These are phyloP conservation scores for Apolygus lucorum DNA, from an alignment of 1,140 invertebrate genomes.

Conservation along the genomic window DNA sequence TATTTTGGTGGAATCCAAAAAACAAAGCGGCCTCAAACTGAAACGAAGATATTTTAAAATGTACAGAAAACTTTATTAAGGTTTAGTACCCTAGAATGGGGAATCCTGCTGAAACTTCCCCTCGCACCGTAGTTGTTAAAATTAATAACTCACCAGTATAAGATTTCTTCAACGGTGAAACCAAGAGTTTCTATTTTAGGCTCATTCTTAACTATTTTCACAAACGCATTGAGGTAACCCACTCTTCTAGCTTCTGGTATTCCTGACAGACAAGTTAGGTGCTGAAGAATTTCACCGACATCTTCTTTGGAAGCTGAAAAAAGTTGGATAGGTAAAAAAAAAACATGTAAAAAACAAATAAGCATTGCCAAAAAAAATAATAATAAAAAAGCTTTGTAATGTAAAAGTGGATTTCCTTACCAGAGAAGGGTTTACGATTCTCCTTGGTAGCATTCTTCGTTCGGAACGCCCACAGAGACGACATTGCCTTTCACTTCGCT, in stretches of 20 bases:
- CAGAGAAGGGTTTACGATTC: background rate
- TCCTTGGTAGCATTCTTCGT: background rate
- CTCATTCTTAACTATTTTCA: slow-evolving; percentile 62
- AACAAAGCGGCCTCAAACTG: slow-evolving; percentile 72
- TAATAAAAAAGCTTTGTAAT: background rate
- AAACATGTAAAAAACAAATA: background rate
- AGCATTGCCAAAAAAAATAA: background rate
- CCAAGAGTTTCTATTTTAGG: slow-evolving; percentile 50
- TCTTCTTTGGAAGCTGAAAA: slow-evolving; percentile 11
- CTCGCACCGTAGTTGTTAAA: background rate
- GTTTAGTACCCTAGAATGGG: slow-evolving; percentile 26
- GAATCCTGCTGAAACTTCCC: too few relatives aligned
- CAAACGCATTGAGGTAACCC: slow-evolving; percentile 72
- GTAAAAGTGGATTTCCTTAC: slow-evolving; percentile 8
- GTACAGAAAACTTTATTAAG: slow-evolving; percentile 19
- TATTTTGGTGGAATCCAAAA: slow-evolving; percentile 80
- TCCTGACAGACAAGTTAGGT: slow-evolving; percentile 36
- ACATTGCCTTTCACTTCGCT: too few relatives aligned
- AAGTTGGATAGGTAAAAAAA: background rate
- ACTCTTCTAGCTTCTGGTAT: slow-evolving; percentile 58
- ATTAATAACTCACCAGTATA: slow-evolving; percentile 68
- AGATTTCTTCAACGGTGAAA: slow-evolving; percentile 64
- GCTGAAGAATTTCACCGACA: slow-evolving; percentile 17
- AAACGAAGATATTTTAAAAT: slow-evolving; percentile 38
- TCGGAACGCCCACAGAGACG: background rate